These are phyloP conservation scores for Ataeniobius toweri DNA, from an alignment of 2,797 vertebrate genomes.

Conservation along the genomic window DNA sequence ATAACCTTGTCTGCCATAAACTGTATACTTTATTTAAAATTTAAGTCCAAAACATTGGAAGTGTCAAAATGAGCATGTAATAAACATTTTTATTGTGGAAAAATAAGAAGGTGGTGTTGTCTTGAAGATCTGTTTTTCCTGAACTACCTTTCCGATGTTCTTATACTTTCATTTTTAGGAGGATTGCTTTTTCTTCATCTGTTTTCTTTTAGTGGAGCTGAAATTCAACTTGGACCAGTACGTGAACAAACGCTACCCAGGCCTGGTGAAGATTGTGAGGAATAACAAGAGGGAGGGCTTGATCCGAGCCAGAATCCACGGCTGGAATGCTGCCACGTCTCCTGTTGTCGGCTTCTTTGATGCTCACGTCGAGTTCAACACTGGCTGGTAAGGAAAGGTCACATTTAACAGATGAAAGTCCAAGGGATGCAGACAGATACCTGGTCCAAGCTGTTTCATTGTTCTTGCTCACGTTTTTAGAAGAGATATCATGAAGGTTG, in stretches of 20 bases:
- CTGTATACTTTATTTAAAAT: background rate
- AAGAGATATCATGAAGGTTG: slow-evolving; percentile 20
- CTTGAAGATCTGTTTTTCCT: background rate
- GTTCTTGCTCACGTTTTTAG: slow-evolving; percentile 35
- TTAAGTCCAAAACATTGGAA: too few species aligned
- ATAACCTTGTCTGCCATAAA: background rate
- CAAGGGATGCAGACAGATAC: too few species aligned
- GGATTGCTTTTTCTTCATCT: slow-evolving; percentile 25
- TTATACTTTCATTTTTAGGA: slow-evolving; percentile 7
- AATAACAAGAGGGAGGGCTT: slow-evolving; percentile 93
- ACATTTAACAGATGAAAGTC: slow-evolving; percentile 42
- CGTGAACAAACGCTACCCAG: slow-evolving; percentile 91
- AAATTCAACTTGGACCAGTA: slow-evolving; percentile 97
- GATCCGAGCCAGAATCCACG: slow-evolving; percentile 94
- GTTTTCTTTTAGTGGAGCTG: slow-evolving; percentile 86
- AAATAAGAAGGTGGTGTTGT: background rate
- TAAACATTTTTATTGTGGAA: background rate
- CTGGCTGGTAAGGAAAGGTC: slow-evolving; percentile 87
- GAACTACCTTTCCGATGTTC: slow-evolving; percentile 17
- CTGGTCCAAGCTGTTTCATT: slow-evolving; percentile 11
- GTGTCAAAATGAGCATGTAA: background rate
- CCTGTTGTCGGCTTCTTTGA: slow-evolving; percentile 96
- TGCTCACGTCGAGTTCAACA: slow-evolving; percentile 97
- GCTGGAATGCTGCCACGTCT: slow-evolving; percentile 94
- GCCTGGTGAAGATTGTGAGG: slow-evolving; percentile 94